Base-by-base conservation (phyloP, 2,113 vertebrate genomes). In the Ardeotis arabs region DNA sequence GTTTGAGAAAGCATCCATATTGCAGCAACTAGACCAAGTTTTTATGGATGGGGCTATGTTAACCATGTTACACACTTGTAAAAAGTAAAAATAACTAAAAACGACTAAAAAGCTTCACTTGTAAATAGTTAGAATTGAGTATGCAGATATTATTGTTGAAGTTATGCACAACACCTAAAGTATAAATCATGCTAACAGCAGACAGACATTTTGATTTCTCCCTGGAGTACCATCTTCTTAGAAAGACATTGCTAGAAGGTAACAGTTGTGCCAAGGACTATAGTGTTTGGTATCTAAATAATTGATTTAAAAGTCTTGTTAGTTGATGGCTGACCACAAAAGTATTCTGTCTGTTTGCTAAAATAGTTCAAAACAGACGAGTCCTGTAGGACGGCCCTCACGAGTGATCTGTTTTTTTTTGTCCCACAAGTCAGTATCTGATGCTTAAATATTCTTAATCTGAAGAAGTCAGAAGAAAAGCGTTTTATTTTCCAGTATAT, bases 231-330 rank as follows among this genome's bases (percentile, higher is more conserved):
- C 89, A 75, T 78, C 39, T 91, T 63, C 80, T 91, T 90, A 64
- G 77, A 76, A 92, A 95, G 90, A 79, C 75, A 50, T 78, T 83
- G 60, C 55, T 60, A 35, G 39, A 94, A 94, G 86, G 93, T 86
- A 97, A 94, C 82, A 93, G 33, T 83, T 84, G 62, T 89, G 69
- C 68, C 50, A 93, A 83, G 52, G 69, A 44, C 41, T 44, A 44
- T 56, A 62, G 41, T 52, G 25, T 93, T 88, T 89, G 55, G 86
- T 96, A 96, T 37, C 91, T 92, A 95, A 97, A 95, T 50, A 94
- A 97, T 90, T 84, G 29, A 95, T 95, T 96, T 95, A 18, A 91
- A 95, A 59, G 6, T 68, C 60, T 93, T 90, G 73, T 88, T 88
- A 89, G 47, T 77, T 45, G 87, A 90, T 81, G 63, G 62, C 58